Evolutionary conservation across 2,797 vertebrate genomes (phyloP).

Genomic region (Macropodus opercularis): DNA sequence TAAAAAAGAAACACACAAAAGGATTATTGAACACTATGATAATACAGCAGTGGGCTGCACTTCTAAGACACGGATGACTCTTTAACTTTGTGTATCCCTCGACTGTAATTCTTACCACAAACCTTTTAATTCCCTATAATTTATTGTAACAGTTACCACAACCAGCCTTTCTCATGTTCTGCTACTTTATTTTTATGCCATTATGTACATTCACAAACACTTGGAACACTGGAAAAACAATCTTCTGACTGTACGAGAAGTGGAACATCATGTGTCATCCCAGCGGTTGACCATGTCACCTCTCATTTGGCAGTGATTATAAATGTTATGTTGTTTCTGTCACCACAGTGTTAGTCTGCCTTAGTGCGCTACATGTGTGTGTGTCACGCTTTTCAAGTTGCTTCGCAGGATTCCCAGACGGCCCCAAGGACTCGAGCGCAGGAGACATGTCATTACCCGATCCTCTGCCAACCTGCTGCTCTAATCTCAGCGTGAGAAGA

Average conservation of each 20-base stretch:
- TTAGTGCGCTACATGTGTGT: conserved; percentile 20
- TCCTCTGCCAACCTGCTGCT: conserved; percentile 74
- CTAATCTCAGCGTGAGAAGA: conserved; percentile 76
- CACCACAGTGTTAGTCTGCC: conserved; percentile 48
- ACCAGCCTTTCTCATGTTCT: not conserved
- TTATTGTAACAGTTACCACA: conserved; percentile 9
- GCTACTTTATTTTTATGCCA: conserved; percentile 6
- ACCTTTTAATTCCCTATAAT: not conserved
- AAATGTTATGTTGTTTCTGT: conserved; percentile 53
- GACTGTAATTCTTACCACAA: conserved; percentile 1
- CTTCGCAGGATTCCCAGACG: conserved; percentile 66
- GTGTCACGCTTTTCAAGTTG: conserved; percentile 50
- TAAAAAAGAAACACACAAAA: conserved; percentile 59
- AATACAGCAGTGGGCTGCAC: conserved; percentile 32
- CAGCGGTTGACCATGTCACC: conserved; percentile 60
- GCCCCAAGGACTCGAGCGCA: conserved; percentile 73
- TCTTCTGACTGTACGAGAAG: conserved; percentile 34
- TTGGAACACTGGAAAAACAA: conserved; percentile 33
- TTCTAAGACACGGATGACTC: not conserved
- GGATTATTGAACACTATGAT: conserved; percentile 49
- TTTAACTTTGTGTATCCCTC: not conserved
- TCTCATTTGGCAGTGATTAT: conserved; percentile 58
- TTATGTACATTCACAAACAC: conserved; percentile 22
- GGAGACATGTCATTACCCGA: conserved; percentile 79
- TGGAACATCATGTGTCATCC: conserved; percentile 53